Percentiles rank a stretch among this genome's conserved stretches.
Evolutionary conservation across 2,797 vertebrate species (phyloP).

Genomic region (Lagorchestes hirsutus): DNA sequence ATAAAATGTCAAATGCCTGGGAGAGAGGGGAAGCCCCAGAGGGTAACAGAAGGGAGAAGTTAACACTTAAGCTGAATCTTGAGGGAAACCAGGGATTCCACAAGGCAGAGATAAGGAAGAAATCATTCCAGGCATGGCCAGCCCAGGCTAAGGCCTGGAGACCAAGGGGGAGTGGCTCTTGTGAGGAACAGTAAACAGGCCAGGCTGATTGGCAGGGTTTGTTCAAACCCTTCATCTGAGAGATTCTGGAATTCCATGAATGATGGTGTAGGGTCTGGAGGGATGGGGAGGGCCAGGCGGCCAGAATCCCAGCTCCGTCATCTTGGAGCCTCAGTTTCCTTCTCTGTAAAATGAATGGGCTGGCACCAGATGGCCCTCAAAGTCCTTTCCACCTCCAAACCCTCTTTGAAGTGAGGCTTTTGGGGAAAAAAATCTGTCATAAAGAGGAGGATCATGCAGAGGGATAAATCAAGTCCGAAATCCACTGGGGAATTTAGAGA

Average conservation of each 20-base stretch:
- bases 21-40: not conserved
- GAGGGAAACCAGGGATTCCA: constrained; percentile 9
- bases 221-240: not conserved
- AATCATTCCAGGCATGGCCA: not conserved
- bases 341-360: not conserved
- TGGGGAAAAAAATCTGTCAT: not conserved
- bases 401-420: not conserved
- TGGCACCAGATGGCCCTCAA: not conserved
- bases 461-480: not conserved
- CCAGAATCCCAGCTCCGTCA: not conserved
- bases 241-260: not conserved
- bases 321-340: not conserved
- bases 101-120: not conserved
- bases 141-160: not conserved
- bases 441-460: not conserved
- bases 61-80: not conserved
- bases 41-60: not conserved
- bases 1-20: not conserved
- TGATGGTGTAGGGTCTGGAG: not conserved
- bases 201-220: not conserved
- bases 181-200: not conserved
- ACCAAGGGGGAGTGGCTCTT: not conserved
- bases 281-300: too few species aligned
- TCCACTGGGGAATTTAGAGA: not conserved
- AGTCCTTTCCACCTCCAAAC: not conserved